Evolutionary conservation across 2,888 invertebrate species (phyloP).

Genomic region (Diogma glabrata): DNA sequence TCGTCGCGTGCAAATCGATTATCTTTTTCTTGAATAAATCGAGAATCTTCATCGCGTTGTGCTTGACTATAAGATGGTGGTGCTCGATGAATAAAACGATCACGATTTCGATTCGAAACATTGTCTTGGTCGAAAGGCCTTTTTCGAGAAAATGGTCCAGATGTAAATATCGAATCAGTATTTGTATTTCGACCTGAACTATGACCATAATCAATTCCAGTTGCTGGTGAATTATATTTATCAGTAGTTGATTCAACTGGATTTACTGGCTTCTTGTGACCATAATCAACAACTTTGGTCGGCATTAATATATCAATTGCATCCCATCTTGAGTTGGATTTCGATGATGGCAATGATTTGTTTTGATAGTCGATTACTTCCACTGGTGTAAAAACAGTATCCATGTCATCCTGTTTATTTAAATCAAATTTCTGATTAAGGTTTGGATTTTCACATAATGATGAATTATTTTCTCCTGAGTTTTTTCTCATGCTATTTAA

Average conservation of each 20-base stretch:
- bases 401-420: too few relatives aligned
- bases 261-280: conserved; percentile 43
- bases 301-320: conserved; percentile 41
- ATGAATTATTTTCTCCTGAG: too few relatives aligned
- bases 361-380: conserved; percentile 62
- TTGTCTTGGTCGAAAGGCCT: neutral
- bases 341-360: conserved; percentile 41
- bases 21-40: neutral
- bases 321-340: conserved; percentile 21
- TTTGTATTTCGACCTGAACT: conserved; percentile 23
- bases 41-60: neutral
- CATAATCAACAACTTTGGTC: conserved; percentile 57
- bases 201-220: conserved; percentile 62
- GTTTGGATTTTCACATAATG: too few relatives aligned
- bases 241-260: conserved; percentile 26
- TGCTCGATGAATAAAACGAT: too few relatives aligned
- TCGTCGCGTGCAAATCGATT: too few relatives aligned
- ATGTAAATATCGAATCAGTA: too few relatives aligned
- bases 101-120: neutral
- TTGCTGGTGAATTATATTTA: conserved; percentile 47
- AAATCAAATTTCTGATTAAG: too few relatives aligned
- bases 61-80: too few relatives aligned
- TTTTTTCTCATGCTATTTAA: too few relatives aligned
- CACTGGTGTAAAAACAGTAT: conserved; percentile 44
- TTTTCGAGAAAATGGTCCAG: too few relatives aligned